A percentile compares a stretch with the other conserved stretches of the same genome.
phyloP scores from a whole-genome alignment of 64 coral and sea anemone genomes.

The Pocillopora verrucosa region DNA sequence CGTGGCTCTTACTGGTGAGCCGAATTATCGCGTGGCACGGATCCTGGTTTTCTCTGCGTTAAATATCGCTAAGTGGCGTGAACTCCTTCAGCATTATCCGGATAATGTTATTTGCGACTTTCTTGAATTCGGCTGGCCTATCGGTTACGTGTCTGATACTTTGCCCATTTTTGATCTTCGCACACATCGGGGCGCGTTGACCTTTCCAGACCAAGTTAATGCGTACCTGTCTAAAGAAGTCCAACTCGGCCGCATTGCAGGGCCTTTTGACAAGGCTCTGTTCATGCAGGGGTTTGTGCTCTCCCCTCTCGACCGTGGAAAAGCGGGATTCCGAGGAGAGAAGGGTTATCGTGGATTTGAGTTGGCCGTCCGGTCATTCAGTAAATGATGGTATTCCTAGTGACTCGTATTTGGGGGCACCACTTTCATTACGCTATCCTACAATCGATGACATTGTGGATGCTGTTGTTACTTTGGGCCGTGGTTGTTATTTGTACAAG shows the following conservation, averaged over 20 bases:
- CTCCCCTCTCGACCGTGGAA: no score
- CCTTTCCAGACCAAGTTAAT: no score
- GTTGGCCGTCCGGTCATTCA: constrained; percentile 1
- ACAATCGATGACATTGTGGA: background rate
- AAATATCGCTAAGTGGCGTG: background rate
- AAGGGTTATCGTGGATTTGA: constrained; percentile 10
- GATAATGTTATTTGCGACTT: constrained; percentile 31
- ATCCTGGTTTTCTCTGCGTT: constrained; percentile 8
- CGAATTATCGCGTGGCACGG: background rate
- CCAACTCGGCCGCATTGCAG: no score
- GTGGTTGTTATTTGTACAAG: constrained; percentile 43
- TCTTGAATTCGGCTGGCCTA: constrained; percentile 40
- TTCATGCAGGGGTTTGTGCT: no score
- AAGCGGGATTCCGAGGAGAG: no score
- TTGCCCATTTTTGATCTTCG: constrained; percentile 28
- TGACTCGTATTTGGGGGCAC: background rate
- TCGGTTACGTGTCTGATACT: background rate
- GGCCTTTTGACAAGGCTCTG: no score
- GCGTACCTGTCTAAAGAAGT: no score
- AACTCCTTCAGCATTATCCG: background rate
- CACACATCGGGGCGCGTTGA: background rate
- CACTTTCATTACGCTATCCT: background rate
- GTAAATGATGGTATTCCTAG: constrained; percentile 9
- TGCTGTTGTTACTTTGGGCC: background rate
- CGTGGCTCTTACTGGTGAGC: constrained; percentile 1